A percentile compares a stretch with the other conserved stretches of the same genome.
Conservation (phyloP, 1,140 invertebrate genomes). For the Odontomachus brunneus region DNA sequence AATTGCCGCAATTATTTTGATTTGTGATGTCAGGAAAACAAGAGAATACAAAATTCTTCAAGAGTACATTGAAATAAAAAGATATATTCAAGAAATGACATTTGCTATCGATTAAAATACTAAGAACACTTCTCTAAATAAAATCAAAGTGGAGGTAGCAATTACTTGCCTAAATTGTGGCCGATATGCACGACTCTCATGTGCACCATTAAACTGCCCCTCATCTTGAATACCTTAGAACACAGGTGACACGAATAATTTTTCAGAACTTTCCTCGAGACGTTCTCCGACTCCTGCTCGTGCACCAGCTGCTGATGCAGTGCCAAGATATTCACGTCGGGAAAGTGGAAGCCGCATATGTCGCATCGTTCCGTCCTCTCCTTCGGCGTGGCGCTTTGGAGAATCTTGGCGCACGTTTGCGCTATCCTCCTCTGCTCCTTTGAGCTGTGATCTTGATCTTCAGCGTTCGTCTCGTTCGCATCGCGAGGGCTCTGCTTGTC, state of each 20-base stretch:
- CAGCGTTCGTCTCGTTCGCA: constrained; percentile 1
- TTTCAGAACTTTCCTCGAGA: constrained; percentile 79
- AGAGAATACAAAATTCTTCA: too few relatives aligned
- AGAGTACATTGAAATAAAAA: too few relatives aligned
- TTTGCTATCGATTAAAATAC: too few relatives aligned
- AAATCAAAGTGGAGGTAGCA: constrained; percentile 4
- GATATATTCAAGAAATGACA: too few relatives aligned
- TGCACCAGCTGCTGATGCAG: constrained; percentile 92
- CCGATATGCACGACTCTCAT: constrained; percentile 91
- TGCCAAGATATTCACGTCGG: constrained; percentile 88
- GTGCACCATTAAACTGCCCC: constrained; percentile 93
- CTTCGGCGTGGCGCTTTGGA: constrained; percentile 64
- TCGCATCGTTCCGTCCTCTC: constrained; percentile 87
- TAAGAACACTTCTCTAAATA: too few relatives aligned
- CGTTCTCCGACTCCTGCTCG: constrained; percentile 82
- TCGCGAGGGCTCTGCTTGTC: background rate
- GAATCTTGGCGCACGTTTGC: constrained; percentile 50
- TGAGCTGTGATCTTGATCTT: constrained; percentile 18
- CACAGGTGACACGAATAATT: constrained; percentile 92
- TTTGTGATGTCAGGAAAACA: too few relatives aligned
- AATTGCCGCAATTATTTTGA: too few relatives aligned
- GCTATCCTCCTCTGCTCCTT: constrained; percentile 39
- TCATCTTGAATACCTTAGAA: constrained; percentile 92
- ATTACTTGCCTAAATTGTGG: constrained; percentile 78
- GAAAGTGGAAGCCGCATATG: constrained; percentile 90